Evolutionary conservation across 2,113 vertebrate species (phyloP), one percentile per base, ranked within the genome.

Genomic region (Tamias sibiricus): DNA sequence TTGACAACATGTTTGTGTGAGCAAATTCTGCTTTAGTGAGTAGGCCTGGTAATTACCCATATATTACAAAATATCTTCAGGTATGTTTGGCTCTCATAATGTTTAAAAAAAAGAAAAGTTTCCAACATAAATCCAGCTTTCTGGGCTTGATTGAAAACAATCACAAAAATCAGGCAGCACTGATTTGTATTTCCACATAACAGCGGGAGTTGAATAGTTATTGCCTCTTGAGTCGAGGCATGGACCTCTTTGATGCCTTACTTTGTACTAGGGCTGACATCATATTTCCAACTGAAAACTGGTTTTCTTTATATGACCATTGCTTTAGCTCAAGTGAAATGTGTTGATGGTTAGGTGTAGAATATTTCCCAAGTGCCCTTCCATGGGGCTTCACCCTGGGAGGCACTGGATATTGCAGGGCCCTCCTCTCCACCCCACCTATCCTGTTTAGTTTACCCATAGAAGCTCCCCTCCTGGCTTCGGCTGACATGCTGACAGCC

Each of bases 401-500:
- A 95, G 95, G 54, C 82, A 91, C 42, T 92, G 62, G 57, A 54
- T 57, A 17, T 62, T 19, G 72, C 32, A 77, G 47, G 47, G 17
- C 59, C 52, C 24, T 93, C 54, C 57, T 20, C n/a, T 76, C 44
- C 47, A 64, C n/a, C 28, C 30, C 26, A 75, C n/a, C 24, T 40
- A 10, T 54, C 22, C 69, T 94, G 57, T 89, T 37, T 81, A 87
- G 84, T 84, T 97, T 82, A 95, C 72, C 77, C 68, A 5, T 47
- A 68, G 74, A 94, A 90, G 49, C 85, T 92, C 71, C 82, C 85
- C 77, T 97, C 44, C 82, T 89, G 71, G 37, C 76, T 84, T 90
- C 71, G 59, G 80, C 64, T 96, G 90, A 92, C 87, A 83, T 74
- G 35, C 80, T 86, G 49, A 94, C 88, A 93, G 57, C 64, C 90